phyloP scores from a whole-genome alignment of 2,113 vertebrate species.

The Sus scrofa region DNA sequence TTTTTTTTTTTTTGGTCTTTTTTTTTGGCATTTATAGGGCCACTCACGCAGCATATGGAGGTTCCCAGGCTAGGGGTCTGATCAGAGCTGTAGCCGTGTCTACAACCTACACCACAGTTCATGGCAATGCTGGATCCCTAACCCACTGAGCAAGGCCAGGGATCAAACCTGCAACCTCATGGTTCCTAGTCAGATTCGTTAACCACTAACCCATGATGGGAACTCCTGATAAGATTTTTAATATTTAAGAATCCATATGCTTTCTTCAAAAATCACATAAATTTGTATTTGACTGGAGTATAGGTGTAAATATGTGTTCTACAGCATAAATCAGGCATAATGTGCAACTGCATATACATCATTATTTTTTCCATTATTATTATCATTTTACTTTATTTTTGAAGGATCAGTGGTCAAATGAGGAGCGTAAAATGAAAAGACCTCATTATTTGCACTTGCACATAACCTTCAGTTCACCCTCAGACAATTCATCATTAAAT shows the following conservation, averaged over 20 bases:
- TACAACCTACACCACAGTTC: too few species aligned
- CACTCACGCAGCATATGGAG: too few species aligned
- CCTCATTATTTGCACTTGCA: not conserved
- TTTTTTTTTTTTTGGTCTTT: too few species aligned
- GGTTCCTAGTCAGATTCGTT: too few species aligned
- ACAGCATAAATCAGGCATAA: not conserved
- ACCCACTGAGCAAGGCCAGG: too few species aligned
- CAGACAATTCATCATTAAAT: not conserved
- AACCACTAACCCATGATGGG: too few species aligned
- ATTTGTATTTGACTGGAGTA: not conserved
- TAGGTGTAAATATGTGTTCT: not conserved
- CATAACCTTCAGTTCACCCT: not conserved
- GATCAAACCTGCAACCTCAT: too few species aligned
- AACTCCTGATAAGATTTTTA: not conserved
- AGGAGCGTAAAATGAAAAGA: not conserved
- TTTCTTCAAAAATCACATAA: conserved; percentile 2
- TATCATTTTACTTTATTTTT: not conserved
- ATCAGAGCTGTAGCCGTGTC: too few species aligned
- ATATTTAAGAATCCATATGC: not conserved
- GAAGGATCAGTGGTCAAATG: not conserved
- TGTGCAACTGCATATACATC: not conserved
- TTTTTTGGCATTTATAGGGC: too few species aligned
- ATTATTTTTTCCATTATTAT: not conserved
- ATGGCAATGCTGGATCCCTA: too few species aligned
- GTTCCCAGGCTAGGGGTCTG: too few species aligned